Base-by-base conservation (phyloP, 2,113 vertebrate genomes). In the Ammospiza nelsoni region DNA sequence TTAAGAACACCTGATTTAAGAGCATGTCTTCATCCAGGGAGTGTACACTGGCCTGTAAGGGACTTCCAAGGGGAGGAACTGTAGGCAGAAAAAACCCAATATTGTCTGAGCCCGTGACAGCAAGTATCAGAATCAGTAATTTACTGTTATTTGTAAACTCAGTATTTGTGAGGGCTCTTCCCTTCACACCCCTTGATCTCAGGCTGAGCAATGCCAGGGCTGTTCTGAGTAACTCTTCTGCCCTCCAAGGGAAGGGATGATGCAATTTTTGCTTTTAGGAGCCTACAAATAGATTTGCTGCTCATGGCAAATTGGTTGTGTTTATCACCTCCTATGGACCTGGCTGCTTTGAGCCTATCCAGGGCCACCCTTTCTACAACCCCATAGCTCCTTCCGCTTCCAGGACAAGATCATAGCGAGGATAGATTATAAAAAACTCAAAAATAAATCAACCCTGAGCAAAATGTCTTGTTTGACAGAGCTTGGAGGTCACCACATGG, bases 141-240 rank as follows among this genome's bases (percentile, higher is more conserved):
- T 73, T 92, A 83, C 58, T 95, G 77, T 35, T 95, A 94, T 94
- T 95, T 95, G 87, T 95, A 95, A 91, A 95, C 87, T 92, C 91
- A 20, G 75, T 92, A 96, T 95, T 93, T 91, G 74, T 67, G 84
- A 95, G 79, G 92, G 29, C 39, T 94, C 80, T 92, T 92, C 65
- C 80, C 39, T 87, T 95, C 67, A n/a, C 57, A 81, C 73, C 90
- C 80, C 61, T 92, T 6, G 3, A 41, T 91, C 86, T 92, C 52
- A 1, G 58, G 43, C 89, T 97, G 96, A 96, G 93, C 94, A 83
- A 91, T 58, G 80, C 11, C 44, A 46, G 69, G 77, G 49, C 48
- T 76, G 29, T 91, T 92, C 66, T 95, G 93, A 95, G 72, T 93
- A 83, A 94, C 54, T 59, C 3, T 22, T 18, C 51, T 85, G 23